A percentile compares a stretch with the other conserved stretches of the same genome.
Conservation (phyloP, 2,888 invertebrate genomes). For the Noctua fimbriata region DNA sequence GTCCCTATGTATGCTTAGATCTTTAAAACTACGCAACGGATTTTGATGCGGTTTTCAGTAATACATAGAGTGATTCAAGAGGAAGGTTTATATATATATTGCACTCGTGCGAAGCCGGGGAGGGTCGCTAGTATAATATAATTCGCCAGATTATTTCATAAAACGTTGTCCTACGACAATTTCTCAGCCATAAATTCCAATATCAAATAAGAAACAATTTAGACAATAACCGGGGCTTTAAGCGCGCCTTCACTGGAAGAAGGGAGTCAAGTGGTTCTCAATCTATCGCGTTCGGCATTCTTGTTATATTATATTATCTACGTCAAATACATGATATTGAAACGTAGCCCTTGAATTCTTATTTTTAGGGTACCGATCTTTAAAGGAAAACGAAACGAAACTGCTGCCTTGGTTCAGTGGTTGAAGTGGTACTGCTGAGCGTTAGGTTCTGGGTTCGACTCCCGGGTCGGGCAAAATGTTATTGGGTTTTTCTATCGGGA, state of each 20-base stretch:
- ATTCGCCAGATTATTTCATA: conserved; percentile 12
- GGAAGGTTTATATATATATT: too few species aligned
- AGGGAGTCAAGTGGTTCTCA: conserved; percentile 48
- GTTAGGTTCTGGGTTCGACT: neutral
- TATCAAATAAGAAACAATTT: conserved; percentile 41
- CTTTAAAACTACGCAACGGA: too few species aligned
- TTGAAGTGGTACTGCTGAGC: neutral
- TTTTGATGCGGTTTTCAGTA: too few species aligned
- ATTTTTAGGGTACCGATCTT: neutral
- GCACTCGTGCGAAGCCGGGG: too few species aligned
- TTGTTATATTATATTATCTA: conserved; percentile 41
- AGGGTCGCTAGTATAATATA: too few species aligned
- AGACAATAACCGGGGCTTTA: conserved; percentile 23
- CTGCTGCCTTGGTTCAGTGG: neutral
- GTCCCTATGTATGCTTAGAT: too few species aligned
- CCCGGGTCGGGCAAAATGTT: rapidly evolving
- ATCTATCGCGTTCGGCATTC: conserved; percentile 33
- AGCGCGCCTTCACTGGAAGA: conserved; percentile 36
- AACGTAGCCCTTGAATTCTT: neutral
- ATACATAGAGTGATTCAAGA: too few species aligned
- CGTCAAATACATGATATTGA: conserved; percentile 42
- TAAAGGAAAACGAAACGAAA: neutral
- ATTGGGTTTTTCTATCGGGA: neutral
- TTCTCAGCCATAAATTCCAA: conserved; percentile 34
- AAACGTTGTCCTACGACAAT: conserved; percentile 1